Percentiles rank a stretch among this genome's conserved stretches.
Evolutionary conservation across 1,140 invertebrate genomes (phyloP).

Genomic region (Ceratina japonica): DNA sequence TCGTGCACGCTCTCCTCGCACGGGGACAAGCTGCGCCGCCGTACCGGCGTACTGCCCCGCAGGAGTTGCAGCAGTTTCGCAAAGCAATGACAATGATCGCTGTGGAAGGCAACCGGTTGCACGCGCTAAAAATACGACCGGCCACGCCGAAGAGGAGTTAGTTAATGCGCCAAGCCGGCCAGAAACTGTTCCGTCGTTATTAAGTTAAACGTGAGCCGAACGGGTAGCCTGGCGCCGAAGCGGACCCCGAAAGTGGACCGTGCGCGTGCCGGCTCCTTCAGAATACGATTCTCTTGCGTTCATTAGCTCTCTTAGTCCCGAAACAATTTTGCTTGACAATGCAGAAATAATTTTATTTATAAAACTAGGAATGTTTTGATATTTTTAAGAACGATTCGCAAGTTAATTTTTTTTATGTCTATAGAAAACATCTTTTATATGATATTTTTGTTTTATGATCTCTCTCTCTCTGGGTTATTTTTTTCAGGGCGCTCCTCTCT

Average conservation of each 20-base stretch:
- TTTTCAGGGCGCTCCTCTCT: too few species aligned
- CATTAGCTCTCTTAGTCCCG: neutral
- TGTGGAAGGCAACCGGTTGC: conserved; percentile 76
- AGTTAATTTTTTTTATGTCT: too few species aligned
- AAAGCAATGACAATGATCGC: conserved; percentile 78
- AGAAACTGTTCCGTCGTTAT: conserved; percentile 68
- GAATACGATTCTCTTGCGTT: neutral
- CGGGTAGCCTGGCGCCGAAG: neutral
- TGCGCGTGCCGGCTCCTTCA: conserved; percentile 8
- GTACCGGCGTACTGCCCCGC: conserved; percentile 33
- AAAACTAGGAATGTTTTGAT: too few species aligned
- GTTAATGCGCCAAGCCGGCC: conserved; percentile 66
- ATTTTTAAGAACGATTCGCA: too few species aligned
- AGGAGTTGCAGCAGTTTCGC: conserved; percentile 72
- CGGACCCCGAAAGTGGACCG: neutral
- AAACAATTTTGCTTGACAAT: too few species aligned
- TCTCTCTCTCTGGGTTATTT: too few species aligned
- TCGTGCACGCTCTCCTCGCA: conserved; percentile 1
- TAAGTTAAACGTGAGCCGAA: conserved; percentile 21
- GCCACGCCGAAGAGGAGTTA: conserved; percentile 67
- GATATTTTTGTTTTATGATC: too few species aligned
- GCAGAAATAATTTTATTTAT: too few species aligned
- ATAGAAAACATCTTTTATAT: too few species aligned
- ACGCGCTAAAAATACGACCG: conserved; percentile 75
- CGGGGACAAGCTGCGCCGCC: conserved; percentile 28